Evolutionary conservation across 1,140 invertebrate genomes (phyloP), one percentile per base, ranked within the genome.

Genomic region (Camponotus vicinus): DNA sequence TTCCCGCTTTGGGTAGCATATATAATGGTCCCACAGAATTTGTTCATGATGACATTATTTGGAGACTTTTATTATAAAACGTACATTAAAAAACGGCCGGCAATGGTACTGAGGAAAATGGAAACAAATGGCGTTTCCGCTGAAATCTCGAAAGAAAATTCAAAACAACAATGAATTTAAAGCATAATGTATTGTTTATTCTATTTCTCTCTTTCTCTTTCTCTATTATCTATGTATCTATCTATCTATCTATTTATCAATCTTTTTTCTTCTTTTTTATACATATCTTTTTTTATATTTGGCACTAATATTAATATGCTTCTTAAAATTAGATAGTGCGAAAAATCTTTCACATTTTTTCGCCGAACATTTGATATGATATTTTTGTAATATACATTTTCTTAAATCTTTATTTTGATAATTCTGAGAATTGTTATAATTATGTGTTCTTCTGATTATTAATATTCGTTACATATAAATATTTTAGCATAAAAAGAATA

Each of bases 21-120:
- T 1, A 85, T 97, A 37, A 95, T 97, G 63, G 93, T 97, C n/a
- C 97, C 96, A 18, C 97, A 97, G 91, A 97, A 97, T 90, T 49
- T 97, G 3, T 97, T 97, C 87, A 97, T 99, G 96, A 96, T 98
- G 1, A 93, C 97, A 75, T 95, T 99, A 4, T 99, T 99, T 92
- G 95, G 96, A 2, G 97, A 98, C 78, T 99, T 99, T 95, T 99
- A 99, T 92, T 96, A 97, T 77, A 97, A 97, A 92, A 95, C 97
- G 0, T 99, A 99, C 92, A 91, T 96, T 0, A 96, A 94, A 69
- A 96, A 95, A 73, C 94, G 94, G 45, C 57, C 67, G 2, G 2
- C 7, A 34, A 57, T 21, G 67, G n/a, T 34, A 0, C 37, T 11
- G 42, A 84, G 9, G 67, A 91, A 82, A 92, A 93, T 87, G 90